Evolutionary conservation across 2,888 invertebrate genomes (phyloP), one percentile per base, ranked within the genome.

Genomic region (Philereme transversata): DNA sequence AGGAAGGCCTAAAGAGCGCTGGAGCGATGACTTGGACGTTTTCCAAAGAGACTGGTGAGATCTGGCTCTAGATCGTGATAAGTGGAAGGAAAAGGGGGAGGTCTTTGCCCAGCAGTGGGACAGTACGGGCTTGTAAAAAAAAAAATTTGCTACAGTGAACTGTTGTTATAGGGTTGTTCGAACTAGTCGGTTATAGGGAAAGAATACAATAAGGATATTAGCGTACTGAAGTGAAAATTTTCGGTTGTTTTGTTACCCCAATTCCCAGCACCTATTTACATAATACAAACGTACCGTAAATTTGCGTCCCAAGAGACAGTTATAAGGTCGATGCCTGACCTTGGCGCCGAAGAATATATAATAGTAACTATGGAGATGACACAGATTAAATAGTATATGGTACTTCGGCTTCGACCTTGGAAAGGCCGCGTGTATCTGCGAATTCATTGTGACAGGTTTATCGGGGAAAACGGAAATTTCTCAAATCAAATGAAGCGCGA

Each of bases 261-360:
- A 51, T 56, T 51, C 55, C 48, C 35, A 43, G 40, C 55, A 50
- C 36, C 11, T 40, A 59, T 59, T 58, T 51, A 51, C 58, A 43
- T 62, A 59, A 36, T 54, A 55, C 43, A 58, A 22, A 56, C 45
- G 59, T 63, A 50, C 11, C 46, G 50, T 59, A 58, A 54, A 57
- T 62, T 61, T 50, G 41, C 43, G 38, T 45, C 52, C 55, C 58
- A 55, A 59, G 56, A 64, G 63, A 61, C 64, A 58, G 22, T 53
- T 47, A 33, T 64, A 62, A 66, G 67, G 67, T 67, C 62, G 61
- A 44, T 53, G 61, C 51, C 62, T 68, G 66, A 68, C 69, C 66
- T 70, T 70, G 68, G 36, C 45, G 58, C 33, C 45, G 53, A 46
- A 54, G 62, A 41, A 5, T 38, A 43, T 10, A 9, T 22, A 43